These are phyloP conservation scores for Bedellia somnulentella DNA, from an alignment of 2,888 invertebrate genomes.

Conservation along the genomic window DNA sequence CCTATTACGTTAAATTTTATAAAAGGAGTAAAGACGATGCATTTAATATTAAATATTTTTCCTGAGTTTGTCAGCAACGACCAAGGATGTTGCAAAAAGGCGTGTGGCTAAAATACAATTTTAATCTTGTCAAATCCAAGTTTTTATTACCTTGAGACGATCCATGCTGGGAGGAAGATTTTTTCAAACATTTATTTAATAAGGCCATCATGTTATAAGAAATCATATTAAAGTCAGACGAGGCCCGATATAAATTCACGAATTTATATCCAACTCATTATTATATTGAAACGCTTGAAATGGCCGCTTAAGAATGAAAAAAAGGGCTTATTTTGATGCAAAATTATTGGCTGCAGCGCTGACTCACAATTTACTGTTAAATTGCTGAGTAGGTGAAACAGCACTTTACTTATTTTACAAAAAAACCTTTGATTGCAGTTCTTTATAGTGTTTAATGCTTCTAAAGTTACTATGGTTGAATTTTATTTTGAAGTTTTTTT, in stretches of 20 bases:
- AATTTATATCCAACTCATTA: slow-evolving; percentile 53
- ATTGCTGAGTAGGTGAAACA: slow-evolving; percentile 13
- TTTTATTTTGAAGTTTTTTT: too few species aligned
- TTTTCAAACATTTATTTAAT: slow-evolving; percentile 55
- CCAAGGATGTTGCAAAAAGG: too few species aligned
- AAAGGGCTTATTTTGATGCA: slow-evolving; percentile 45
- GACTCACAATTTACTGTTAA: slow-evolving; percentile 27
- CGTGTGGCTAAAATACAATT: too few species aligned
- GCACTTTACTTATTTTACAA: too few species aligned
- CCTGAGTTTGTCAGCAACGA: too few species aligned
- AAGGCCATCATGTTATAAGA: slow-evolving; percentile 44
- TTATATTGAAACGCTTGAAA: slow-evolving; percentile 43
- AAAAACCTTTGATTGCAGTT: too few species aligned
- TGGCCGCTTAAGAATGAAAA: slow-evolving; percentile 47
- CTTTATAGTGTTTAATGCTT: too few species aligned
- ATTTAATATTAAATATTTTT: too few species aligned
- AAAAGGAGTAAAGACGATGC: too few species aligned
- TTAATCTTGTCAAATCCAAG: slow-evolving; percentile 58
- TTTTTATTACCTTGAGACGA: slow-evolving; percentile 47
- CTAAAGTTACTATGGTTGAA: too few species aligned
- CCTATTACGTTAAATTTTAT: too few species aligned
- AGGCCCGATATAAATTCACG: slow-evolving; percentile 42
- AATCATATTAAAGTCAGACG: slow-evolving; percentile 36
- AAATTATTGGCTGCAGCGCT: slow-evolving; percentile 41
- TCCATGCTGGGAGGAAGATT: slow-evolving; percentile 35